Percentiles rank a stretch among this genome's conserved stretches.
These are phyloP conservation scores for Bucorvus abyssinicus DNA, from an alignment of 2,797 vertebrate genomes.

Conservation along the genomic window DNA sequence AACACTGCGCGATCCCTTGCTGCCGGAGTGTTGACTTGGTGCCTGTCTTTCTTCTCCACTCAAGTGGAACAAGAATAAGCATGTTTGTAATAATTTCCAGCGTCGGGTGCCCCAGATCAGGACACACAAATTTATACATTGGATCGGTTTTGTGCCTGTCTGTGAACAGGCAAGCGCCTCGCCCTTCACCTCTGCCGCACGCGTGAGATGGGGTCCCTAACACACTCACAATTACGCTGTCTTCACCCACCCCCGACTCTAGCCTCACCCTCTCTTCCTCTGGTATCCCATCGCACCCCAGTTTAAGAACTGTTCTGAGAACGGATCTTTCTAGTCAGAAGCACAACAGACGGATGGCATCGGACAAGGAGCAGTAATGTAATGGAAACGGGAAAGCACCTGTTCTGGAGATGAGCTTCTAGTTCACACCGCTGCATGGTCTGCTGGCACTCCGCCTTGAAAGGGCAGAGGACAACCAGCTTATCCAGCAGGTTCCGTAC, in stretches of 20 bases:
- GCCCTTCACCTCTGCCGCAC: not conserved
- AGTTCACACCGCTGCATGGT: constrained; percentile 90
- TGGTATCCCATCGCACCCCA: not conserved
- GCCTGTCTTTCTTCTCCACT: not conserved
- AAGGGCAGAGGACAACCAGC: constrained; percentile 84
- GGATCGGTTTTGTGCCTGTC: not conserved
- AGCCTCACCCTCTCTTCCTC: constrained; percentile 17
- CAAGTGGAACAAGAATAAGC: constrained; percentile 5
- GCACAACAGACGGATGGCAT: not conserved
- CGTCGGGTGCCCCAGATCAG: not conserved
- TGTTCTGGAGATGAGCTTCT: constrained; percentile 91
- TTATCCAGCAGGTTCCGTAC: constrained; percentile 92
- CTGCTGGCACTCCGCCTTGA: constrained; percentile 81
- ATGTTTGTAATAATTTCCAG: not conserved
- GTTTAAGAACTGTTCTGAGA: not conserved
- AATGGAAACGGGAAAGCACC: constrained; percentile 66
- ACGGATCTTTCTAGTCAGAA: not conserved
- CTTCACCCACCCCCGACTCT: constrained; percentile 25
- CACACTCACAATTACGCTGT: not conserved
- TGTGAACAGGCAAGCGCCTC: not conserved
- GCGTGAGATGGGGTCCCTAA: not conserved
- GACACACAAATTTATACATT: not conserved
- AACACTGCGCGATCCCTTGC: not conserved
- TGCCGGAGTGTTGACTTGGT: constrained; percentile 5
- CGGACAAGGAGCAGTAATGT: not conserved